A percentile compares a stretch with the other conserved stretches of the same genome.
Conservation (phyloP, 2,888 invertebrate species). For the Trimorus sp. region DNA sequence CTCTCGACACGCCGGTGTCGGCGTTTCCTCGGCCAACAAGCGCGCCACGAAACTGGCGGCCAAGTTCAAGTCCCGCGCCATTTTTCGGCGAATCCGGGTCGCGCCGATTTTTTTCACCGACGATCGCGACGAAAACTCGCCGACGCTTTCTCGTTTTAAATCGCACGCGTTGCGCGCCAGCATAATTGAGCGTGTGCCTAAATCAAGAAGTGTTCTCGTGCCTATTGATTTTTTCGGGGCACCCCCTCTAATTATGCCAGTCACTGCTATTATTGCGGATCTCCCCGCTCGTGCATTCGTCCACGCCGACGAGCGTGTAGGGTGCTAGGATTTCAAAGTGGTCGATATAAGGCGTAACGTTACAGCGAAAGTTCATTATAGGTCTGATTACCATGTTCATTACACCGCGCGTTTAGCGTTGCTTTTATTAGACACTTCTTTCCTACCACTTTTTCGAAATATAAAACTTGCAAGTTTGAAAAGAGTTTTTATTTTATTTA, state of each 20-base stretch:
- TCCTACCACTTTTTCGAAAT: slow-evolving; percentile 17
- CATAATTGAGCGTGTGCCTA: slow-evolving; percentile 65
- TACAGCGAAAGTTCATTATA: slow-evolving; percentile 73
- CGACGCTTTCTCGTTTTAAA: slow-evolving; percentile 46
- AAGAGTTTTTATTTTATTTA: no score
- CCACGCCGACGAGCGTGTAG: slow-evolving; percentile 65
- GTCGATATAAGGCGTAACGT: slow-evolving; percentile 68
- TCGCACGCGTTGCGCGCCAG: slow-evolving; percentile 46
- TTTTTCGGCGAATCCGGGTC: slow-evolving; percentile 30
- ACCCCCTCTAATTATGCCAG: slow-evolving; percentile 69
- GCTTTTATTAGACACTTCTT: slow-evolving; percentile 39
- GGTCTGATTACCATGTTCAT: slow-evolving; percentile 71
- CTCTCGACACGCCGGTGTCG: slow-evolving; percentile 75
- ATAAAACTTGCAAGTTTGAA: no score
- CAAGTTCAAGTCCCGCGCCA: slow-evolving; percentile 78
- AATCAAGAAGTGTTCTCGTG: slow-evolving; percentile 66
- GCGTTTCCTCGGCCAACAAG: slow-evolving; percentile 73
- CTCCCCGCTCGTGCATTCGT: slow-evolving; percentile 67
- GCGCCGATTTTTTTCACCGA: no score
- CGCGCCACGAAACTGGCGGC: slow-evolving; percentile 78
- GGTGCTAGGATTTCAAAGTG: slow-evolving; percentile 68
- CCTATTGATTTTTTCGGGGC: slow-evolving; percentile 68
- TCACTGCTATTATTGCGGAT: slow-evolving; percentile 68
- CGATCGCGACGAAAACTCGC: slow-evolving; percentile 35
- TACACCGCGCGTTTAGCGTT: slow-evolving; percentile 28